These are phyloP conservation scores for Scaptomyza cyrtandrae DNA, from an alignment of 2,888 invertebrate genomes.

Conservation along the genomic window DNA sequence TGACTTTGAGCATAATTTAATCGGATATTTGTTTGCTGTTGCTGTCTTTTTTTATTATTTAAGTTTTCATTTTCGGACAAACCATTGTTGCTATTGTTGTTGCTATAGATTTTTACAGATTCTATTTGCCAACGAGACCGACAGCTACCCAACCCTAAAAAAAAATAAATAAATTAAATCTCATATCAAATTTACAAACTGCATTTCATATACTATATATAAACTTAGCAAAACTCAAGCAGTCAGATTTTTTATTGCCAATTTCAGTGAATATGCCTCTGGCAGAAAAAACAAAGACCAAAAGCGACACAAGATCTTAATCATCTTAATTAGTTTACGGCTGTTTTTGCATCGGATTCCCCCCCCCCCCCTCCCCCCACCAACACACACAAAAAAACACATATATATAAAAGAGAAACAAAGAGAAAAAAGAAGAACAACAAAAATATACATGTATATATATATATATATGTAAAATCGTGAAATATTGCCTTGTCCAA, in stretches of 20 bases:
- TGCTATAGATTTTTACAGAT: slow-evolving; percentile 55
- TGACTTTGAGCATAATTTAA: slow-evolving; percentile 81
- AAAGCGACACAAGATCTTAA: slow-evolving; percentile 58
- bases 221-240: slow-evolving; percentile 8
- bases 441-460: too few species aligned
- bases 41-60: slow-evolving; percentile 63
- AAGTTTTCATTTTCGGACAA: slow-evolving; percentile 48
- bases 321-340: slow-evolving; percentile 75
- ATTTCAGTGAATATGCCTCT: slow-evolving; percentile 21
- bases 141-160: slow-evolving; percentile 6
- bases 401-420: slow-evolving; percentile 12
- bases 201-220: slow-evolving; percentile 1
- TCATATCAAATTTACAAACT: slow-evolving; percentile 40
- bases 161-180: slow-evolving; percentile 46
- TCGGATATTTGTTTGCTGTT: slow-evolving; percentile 73
- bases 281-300: neutral
- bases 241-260: slow-evolving; percentile 32
- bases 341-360: slow-evolving; percentile 40
- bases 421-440: neutral
- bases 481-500: slow-evolving; percentile 51
- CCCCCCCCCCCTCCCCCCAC: too few species aligned
- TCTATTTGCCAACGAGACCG: slow-evolving; percentile 40
- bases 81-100: slow-evolving; percentile 15
- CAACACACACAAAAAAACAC: too few species aligned
- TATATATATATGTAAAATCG: slow-evolving; percentile 11